phyloP scores from a whole-genome alignment of 2,113 vertebrate species.

The Perognathus longimembris region DNA sequence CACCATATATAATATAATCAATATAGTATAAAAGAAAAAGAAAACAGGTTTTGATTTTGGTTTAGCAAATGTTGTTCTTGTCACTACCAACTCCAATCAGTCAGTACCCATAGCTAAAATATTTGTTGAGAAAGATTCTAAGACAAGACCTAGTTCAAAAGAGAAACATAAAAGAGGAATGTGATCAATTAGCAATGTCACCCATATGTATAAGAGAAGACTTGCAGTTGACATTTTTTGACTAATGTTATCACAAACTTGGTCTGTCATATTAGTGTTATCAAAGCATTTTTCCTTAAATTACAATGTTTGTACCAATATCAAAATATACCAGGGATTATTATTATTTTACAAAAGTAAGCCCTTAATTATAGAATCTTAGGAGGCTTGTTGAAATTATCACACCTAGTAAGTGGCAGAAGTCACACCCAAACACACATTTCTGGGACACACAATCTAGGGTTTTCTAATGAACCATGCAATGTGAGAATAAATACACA shows the following conservation, averaged over 20 bases:
- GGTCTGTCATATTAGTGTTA: background rate
- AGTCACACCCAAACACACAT: background rate
- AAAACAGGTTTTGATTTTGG: constrained; percentile 25
- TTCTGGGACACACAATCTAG: background rate
- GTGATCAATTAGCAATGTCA: background rate
- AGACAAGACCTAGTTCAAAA: background rate
- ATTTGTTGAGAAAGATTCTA: background rate
- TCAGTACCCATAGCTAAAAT: background rate
- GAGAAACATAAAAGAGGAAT: background rate
- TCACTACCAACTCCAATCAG: background rate
- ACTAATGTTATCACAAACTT: background rate
- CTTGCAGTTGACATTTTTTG: background rate
- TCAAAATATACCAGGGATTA: background rate
- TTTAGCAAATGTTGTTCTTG: constrained; percentile 20
- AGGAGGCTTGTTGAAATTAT: background rate
- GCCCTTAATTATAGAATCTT: background rate
- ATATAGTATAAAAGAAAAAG: background rate
- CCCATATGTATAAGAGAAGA: background rate
- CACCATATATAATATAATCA: background rate
- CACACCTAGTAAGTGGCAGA: background rate
- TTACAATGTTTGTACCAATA: background rate
- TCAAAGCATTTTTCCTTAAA: background rate
- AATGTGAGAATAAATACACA: background rate
- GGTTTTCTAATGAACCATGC: background rate
- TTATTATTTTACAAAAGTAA: constrained; percentile 23